These are phyloP conservation scores for Gonioctena quinquepunctata DNA, from an alignment of 1,140 invertebrate species.

Conservation along the genomic window DNA sequence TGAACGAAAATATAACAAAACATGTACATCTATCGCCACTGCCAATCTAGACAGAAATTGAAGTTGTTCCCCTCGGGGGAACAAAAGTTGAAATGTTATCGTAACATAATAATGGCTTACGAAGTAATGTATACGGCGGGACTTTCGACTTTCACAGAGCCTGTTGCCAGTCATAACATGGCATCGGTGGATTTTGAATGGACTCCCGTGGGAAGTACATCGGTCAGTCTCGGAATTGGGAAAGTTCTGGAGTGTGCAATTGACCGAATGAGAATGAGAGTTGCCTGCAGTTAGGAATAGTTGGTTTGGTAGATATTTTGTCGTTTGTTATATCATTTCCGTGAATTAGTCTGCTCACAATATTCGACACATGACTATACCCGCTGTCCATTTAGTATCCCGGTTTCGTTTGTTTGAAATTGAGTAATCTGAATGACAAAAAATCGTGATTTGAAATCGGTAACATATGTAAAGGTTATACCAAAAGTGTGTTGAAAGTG, in stretches of 20 bases:
- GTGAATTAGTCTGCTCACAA: too few species aligned
- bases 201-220: not conserved
- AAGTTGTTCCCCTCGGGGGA: not conserved
- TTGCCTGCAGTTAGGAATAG: too few species aligned
- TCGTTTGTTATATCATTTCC: too few species aligned
- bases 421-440: too few species aligned
- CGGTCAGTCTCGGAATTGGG: not conserved
- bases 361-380: too few species aligned
- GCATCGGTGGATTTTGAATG: not conserved
- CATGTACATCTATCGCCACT: not conserved
- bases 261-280: not conserved
- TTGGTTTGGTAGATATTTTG: too few species aligned
- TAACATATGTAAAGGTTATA: too few species aligned
- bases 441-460: too few species aligned
- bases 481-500: too few species aligned
- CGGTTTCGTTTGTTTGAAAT: too few species aligned
- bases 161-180: not conserved
- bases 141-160: not conserved
- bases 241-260: not conserved
- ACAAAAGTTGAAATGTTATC: not conserved
- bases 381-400: too few species aligned
- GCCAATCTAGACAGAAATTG: not conserved
- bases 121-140: not conserved
- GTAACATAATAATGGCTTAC: not conserved
- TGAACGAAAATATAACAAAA: too few species aligned